A percentile compares a stretch with the other conserved stretches of the same genome.
These are phyloP conservation scores for Sebastes melanostomus DNA, from an alignment of 2,797 vertebrate genomes.

Conservation along the genomic window DNA sequence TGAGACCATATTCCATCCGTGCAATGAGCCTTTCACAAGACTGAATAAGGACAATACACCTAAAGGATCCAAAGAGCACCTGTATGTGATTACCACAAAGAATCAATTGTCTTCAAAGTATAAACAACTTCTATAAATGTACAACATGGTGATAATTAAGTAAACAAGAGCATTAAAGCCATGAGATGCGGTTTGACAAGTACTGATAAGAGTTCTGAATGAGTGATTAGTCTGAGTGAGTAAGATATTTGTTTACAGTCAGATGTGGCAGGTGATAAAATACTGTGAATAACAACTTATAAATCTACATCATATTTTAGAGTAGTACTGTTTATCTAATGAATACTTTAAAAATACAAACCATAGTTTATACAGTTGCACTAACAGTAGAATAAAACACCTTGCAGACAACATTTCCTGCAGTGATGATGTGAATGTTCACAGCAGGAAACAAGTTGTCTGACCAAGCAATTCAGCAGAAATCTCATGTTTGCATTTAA, in stretches of 20 bases:
- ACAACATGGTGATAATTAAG: not conserved
- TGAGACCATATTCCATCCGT: no score
- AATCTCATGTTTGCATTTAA: slow-evolving; percentile 4
- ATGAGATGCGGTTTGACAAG: not conserved
- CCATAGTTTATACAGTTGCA: not conserved
- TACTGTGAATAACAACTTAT: not conserved
- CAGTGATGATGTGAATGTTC: not conserved
- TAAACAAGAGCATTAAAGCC: not conserved
- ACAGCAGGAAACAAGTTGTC: not conserved
- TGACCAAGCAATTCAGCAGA: not conserved
- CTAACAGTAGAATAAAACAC: not conserved
- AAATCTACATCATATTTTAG: not conserved
- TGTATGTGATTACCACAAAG: no score
- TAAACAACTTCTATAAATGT: not conserved
- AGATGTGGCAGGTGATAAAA: not conserved
- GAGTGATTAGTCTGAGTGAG: not conserved
- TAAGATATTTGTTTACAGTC: not conserved
- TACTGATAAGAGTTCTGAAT: not conserved
- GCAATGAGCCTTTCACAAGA: no score
- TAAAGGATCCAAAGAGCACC: no score
- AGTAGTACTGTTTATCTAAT: not conserved
- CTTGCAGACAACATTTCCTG: not conserved
- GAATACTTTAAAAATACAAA: not conserved
- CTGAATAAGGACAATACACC: no score
- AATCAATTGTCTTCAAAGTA: not conserved